Evolutionary conservation across 2,113 vertebrate genomes (phyloP).

Genomic region (Alligator mississippiensis): DNA sequence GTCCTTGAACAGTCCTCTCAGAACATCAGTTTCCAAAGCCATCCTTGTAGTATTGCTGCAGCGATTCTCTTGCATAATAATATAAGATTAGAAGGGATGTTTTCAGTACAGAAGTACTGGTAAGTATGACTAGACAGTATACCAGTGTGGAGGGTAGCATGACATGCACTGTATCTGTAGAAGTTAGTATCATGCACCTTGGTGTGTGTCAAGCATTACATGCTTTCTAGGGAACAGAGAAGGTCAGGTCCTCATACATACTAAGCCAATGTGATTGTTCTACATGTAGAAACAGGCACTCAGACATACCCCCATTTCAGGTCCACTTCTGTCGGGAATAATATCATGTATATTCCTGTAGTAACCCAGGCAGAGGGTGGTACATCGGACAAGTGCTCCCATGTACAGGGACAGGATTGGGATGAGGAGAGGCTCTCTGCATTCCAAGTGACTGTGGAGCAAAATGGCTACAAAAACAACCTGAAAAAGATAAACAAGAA

Average conservation of each 20-base stretch:
- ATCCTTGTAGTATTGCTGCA: neutral
- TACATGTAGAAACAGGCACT: neutral
- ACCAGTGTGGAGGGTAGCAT: neutral
- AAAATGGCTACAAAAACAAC: conserved; percentile 96
- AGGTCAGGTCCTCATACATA: neutral
- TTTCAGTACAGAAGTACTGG: neutral
- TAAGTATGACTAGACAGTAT: neutral
- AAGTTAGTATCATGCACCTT: neutral
- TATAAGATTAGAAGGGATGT: neutral
- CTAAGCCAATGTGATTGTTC: neutral
- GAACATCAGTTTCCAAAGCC: neutral
- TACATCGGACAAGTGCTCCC: conserved; percentile 94
- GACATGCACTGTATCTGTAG: neutral
- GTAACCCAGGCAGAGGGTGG: conserved; percentile 92
- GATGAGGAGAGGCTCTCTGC: conserved; percentile 93
- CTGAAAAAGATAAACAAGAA: conserved; percentile 65
- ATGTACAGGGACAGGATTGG: conserved; percentile 97
- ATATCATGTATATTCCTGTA: conserved; percentile 94
- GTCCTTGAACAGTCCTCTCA: neutral
- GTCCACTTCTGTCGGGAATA: conserved; percentile 92
- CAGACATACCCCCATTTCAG: conserved; percentile 90
- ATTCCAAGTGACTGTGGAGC: conserved; percentile 96
- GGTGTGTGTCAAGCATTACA: neutral
- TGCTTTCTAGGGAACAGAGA: neutral
- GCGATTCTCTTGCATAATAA: neutral